Conservation (phyloP, 2,888 invertebrate genomes). For the Synanthedon tipuliformis region DNA sequence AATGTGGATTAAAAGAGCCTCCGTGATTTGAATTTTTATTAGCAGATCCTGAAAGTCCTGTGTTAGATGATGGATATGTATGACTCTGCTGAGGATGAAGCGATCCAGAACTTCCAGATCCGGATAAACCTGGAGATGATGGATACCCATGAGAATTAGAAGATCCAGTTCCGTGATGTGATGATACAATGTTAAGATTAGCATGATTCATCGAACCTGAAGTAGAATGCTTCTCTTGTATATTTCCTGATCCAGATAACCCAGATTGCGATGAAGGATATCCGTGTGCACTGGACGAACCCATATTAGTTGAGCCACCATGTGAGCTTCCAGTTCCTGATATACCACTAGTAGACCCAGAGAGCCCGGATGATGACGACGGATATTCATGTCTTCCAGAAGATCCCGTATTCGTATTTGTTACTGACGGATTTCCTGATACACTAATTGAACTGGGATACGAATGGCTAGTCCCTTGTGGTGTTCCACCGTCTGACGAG, state of each 20-base stretch:
- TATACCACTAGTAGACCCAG: conserved; percentile 2
- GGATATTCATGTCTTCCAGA: conserved; percentile 3
- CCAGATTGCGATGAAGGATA: conserved; percentile 8
- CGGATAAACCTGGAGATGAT: conserved; percentile 9
- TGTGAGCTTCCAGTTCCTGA: not conserved
- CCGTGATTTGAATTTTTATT: too few species aligned
- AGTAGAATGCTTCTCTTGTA: too few species aligned
- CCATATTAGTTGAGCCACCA: conserved; percentile 6
- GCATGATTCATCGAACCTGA: too few species aligned
- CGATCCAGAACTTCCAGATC: conserved; percentile 5
- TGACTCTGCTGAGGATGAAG: not conserved
- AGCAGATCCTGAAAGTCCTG: not conserved
- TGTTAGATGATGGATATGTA: not conserved
- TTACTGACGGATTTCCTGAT: not conserved
- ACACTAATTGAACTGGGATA: too few species aligned
- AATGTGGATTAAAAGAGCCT: not conserved
- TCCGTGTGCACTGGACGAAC: conserved; percentile 4
- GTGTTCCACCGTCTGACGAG: not conserved
- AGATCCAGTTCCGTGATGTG: conserved; percentile 2
- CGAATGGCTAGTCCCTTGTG: too few species aligned
- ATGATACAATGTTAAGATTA: too few species aligned
- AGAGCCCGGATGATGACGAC: conserved; percentile 4
- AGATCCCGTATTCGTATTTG: not conserved
- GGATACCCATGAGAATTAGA: conserved; percentile 10
- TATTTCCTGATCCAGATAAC: conserved; percentile 9